Conservation (phyloP, 2,888 invertebrate genomes). For the Nomada lathburiana region DNA sequence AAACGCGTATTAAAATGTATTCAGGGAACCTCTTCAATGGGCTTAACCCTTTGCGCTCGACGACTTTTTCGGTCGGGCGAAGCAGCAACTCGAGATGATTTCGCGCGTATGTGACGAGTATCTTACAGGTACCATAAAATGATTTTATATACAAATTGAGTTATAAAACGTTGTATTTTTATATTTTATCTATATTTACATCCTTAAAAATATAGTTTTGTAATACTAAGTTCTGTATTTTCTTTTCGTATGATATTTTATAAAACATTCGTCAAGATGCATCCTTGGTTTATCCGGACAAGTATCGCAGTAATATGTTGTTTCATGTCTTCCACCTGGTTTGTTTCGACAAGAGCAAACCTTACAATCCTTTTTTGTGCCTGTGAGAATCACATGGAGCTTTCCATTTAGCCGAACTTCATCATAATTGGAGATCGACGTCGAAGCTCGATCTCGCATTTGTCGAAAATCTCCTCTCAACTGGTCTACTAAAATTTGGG, state of each 20-base stretch:
- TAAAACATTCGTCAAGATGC: no score
- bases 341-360: constrained; percentile 10
- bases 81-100: no score
- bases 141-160: constrained; percentile 7
- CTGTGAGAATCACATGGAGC: constrained; percentile 7
- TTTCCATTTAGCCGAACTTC: neutral
- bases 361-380: constrained; percentile 16
- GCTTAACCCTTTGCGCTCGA: neutral
- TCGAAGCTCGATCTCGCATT: constrained; percentile 16
- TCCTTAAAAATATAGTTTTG: no score
- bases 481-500: neutral
- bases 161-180: no score
- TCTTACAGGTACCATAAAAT: neutral
- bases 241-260: no score
- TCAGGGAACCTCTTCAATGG: neutral
- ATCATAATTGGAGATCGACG: constrained; percentile 12
- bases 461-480: constrained; percentile 17
- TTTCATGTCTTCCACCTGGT: constrained; percentile 41
- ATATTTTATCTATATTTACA: no score
- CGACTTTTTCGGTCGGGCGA: no score
- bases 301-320: neutral
- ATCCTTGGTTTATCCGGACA: no score
- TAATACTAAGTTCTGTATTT: no score
- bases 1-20: neutral
- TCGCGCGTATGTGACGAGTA: no score